Percentiles rank a stretch among this genome's conserved stretches.
These are phyloP conservation scores for Microhierax caerulescens DNA, from an alignment of 2,797 vertebrate species.

Conservation along the genomic window DNA sequence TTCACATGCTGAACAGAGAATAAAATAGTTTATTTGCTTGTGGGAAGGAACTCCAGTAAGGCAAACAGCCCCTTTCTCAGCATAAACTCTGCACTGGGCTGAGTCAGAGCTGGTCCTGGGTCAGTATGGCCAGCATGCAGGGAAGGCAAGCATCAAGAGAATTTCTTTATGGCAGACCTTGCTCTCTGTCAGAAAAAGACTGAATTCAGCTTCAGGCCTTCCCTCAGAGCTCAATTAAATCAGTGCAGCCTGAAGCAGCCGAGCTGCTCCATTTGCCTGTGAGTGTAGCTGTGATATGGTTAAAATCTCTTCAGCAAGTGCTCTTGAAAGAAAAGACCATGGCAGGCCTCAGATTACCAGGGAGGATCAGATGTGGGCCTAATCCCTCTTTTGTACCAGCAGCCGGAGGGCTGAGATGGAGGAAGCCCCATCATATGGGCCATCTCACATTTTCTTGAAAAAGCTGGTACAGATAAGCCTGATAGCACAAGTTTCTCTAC, in stretches of 20 bases:
- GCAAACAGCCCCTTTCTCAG: background rate
- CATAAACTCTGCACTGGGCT: background rate
- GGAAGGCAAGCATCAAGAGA: background rate
- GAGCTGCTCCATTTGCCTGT: background rate
- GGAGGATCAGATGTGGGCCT: background rate
- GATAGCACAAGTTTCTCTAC: accelerated
- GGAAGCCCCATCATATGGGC: background rate
- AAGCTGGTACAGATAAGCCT: background rate
- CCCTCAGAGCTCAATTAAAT: slow-evolving; percentile 41
- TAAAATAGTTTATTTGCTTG: background rate
- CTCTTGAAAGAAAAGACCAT: background rate
- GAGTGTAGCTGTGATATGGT: background rate
- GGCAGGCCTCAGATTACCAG: background rate
- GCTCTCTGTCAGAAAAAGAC: background rate
- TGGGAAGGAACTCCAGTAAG: background rate
- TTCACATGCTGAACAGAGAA: background rate
- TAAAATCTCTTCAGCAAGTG: background rate
- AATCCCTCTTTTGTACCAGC: background rate
- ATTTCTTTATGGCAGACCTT: background rate
- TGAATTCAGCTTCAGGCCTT: slow-evolving; percentile 3
- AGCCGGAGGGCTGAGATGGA: background rate
- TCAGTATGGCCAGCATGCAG: accelerated
- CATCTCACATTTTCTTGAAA: background rate
- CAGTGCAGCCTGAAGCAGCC: slow-evolving; percentile 30
- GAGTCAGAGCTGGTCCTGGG: background rate